Base-by-base conservation (phyloP, 2,888 invertebrate genomes). In the Drosophila bunnanda region DNA sequence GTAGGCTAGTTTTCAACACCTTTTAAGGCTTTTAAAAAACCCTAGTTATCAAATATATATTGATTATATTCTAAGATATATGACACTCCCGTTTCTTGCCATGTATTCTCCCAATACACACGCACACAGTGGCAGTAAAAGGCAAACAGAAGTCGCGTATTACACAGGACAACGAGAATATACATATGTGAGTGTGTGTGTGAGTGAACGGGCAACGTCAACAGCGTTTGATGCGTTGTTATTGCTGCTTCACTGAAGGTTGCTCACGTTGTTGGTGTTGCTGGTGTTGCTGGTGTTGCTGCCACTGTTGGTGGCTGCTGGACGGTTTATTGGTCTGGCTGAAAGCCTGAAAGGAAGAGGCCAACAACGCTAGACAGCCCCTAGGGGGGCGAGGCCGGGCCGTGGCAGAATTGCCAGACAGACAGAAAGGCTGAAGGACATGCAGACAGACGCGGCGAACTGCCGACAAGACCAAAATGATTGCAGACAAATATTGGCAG, bases 401-500 rank as follows among this genome's bases (percentile, higher is more conserved):
- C 32, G 52, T 17, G 36, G 2, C 54, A 48, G 48, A 20, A 50
- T 50, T 50, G 55, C 13, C 57, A 56, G 46, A 39, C 46, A 57
- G 52, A 20, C 38, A 41, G 46, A 53, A 13, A 17, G 50, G 52
- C 38, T 10, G 46, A 7, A 12, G 36, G 43, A 32, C 59, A 53
- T 56, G 30, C 43, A 61, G 68, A 64, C 34, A 43, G 58, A 55
- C 36, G 48, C 65, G 69, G 41, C 56, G 66, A 77, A 56, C 60
- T 61, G 75, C 71, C 64, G 82, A 48, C 74, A 80, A 79, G 82
- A n/a, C 76, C 79, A 67, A 83, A 83, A 83, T 83, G 82, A 83
- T 83, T 83, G 83, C 83, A 80, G 83, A 80, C 83, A 83, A 83
- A 83, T 83, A 83, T 83, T 83, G 88, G 80, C 82, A 67, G 83